Conservation (phyloP, 2,113 vertebrate genomes). For the Nipponia nippon region DNA sequence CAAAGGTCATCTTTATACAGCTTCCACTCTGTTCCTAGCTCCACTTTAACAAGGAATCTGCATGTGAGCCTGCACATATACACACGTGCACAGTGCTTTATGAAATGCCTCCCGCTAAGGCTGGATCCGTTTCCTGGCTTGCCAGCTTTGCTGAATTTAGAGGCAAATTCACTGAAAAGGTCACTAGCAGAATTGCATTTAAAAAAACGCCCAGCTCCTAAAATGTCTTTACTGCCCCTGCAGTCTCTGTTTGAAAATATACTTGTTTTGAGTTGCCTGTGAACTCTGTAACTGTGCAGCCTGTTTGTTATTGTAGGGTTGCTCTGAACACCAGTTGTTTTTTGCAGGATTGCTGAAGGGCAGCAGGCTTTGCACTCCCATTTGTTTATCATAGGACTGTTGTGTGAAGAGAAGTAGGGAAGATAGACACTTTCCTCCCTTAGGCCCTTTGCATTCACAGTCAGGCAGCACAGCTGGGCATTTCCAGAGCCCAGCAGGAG, state of each 20-base stretch:
- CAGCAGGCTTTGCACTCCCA: background rate
- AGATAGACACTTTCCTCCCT: background rate
- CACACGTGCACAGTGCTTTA: background rate
- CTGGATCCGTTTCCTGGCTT: background rate
- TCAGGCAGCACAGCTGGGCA: background rate
- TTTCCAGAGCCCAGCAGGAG: background rate
- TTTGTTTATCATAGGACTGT: background rate
- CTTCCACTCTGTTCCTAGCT: background rate
- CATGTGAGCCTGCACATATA: background rate
- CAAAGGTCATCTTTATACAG: background rate
- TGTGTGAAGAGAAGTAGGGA: background rate
- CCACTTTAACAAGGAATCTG: background rate
- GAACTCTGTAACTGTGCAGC: background rate
- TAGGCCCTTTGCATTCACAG: background rate
- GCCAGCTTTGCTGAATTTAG: constrained; percentile 1
- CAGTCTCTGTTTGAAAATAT: constrained; percentile 18
- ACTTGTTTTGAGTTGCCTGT: background rate
- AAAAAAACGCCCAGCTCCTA: background rate
- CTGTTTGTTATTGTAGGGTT: constrained; percentile 1
- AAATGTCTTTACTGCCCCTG: background rate
- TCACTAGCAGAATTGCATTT: constrained; percentile 8
- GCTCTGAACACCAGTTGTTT: background rate
- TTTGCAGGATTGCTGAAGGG: background rate
- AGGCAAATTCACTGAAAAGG: constrained; percentile 21
- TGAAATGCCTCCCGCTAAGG: background rate